These are phyloP conservation scores for Odontesthes bonariensis DNA, from an alignment of 2,113 vertebrate genomes.

Conservation along the genomic window DNA sequence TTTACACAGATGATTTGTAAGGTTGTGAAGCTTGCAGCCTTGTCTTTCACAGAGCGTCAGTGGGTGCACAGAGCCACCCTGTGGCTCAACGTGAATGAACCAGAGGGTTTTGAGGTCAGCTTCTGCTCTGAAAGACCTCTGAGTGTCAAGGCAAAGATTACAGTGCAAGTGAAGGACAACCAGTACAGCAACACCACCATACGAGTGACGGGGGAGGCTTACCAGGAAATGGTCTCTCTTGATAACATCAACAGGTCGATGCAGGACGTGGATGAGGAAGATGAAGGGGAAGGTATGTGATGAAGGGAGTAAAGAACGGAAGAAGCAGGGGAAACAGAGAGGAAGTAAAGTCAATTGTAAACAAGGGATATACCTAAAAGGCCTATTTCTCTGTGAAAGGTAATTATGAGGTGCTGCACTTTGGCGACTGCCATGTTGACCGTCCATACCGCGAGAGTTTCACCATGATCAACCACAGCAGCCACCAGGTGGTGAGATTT, in stretches of 20 bases:
- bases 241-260: slow-evolving; percentile 80
- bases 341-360: not conserved
- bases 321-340: too few relatives aligned
- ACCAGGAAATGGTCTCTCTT: slow-evolving; percentile 85
- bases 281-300: slow-evolving; percentile 29
- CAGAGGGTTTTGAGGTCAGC: slow-evolving; percentile 81
- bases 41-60: slow-evolving; percentile 69
- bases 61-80: slow-evolving; percentile 76
- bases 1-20: too few relatives aligned
- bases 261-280: slow-evolving; percentile 40
- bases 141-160: slow-evolving; percentile 76
- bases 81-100: slow-evolving; percentile 74
- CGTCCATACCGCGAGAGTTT: slow-evolving; percentile 62
- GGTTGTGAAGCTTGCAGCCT: not conserved
- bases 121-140: slow-evolving; percentile 82
- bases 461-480: slow-evolving; percentile 30
- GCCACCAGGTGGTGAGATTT: slow-evolving; percentile 23
- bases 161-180: slow-evolving; percentile 82
- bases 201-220: slow-evolving; percentile 85
- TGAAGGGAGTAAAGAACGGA: not conserved
- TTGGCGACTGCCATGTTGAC: slow-evolving; percentile 87
- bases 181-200: slow-evolving; percentile 82
- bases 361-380: not conserved
- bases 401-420: slow-evolving; percentile 83
- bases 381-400: slow-evolving; percentile 20